Base-by-base conservation (phyloP, 2,113 vertebrate genomes). In the Chloebia gouldiae region DNA sequence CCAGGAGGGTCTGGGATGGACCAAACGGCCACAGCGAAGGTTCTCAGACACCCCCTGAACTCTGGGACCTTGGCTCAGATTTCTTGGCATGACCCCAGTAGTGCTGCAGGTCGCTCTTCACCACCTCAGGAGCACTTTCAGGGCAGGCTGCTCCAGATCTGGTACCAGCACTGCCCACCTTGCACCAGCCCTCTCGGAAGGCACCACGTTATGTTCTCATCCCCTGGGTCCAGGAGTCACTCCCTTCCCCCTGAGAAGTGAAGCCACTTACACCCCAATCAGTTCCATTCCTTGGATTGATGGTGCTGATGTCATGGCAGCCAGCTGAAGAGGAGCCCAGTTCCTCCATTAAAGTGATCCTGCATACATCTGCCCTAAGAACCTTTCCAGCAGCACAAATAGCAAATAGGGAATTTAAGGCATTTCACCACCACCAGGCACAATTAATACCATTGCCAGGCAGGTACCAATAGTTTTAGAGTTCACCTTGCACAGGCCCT, bases 401-500 rank as follows among this genome's bases (percentile, higher is more conserved):
- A n/a, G 28, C 31, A 81, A 66, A 66, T 1, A 22, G 33, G 61
- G 49, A 53, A 42, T 27, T 68, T 18, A 71, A 57, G 25, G 45
- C 25, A 44, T 25, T 27, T 37, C n/a, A 18, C 31, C 9, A 33
- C 31, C 24, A 4, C 2, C 2, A 3, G 44, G 76, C n/a, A 16
- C 0, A 4, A 0, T 2, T 2, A 49, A 23, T 1, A 13, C 37
- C 6, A 2, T 0, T 3, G 7, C 1, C 22, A 22, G 45, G 25
- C 25, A 25, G 37, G 6, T 6, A 19, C 1, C 31, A 2, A 0
- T 0, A 5, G n/a, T 15, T 7, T 3, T 8, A 6, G 61, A 49
- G 33, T 13, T 40, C 60, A 70, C 64, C 45, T 42, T 6, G 0
- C 33, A 21, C 70, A 40, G 60, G 24, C 47, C 25, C 42, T 53